Evolutionary conservation across 2,888 invertebrate genomes (phyloP), one percentile per base, ranked within the genome.

Genomic region (Thymelicus acteon): DNA sequence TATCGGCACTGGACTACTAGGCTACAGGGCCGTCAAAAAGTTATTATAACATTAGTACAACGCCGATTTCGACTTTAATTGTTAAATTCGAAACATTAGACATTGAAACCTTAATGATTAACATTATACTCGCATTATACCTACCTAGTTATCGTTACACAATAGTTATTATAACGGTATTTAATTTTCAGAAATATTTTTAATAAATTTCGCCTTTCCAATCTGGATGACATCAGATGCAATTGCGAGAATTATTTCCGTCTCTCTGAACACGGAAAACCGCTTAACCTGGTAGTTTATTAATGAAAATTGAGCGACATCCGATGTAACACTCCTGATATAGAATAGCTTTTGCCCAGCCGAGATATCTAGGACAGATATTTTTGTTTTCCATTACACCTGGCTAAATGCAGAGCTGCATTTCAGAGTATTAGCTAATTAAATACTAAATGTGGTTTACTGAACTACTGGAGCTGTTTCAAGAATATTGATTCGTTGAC

Each of bases 261-360:
- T 82, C 82, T 75, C 74, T 74, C 78, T 80, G 81, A 90, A 93
- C 93, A 93, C 88, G 85, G 92, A 87, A 93, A 93, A 89, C 84
- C 92, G 92, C 91, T 93, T 92, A 93, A 90, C 89, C 89, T 73
- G 83, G 83, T 87, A 85, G 86, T 84, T 84, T 88, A 89, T 88
- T 93, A 93, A 93, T 93, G 93, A 92, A 92, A 93, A 93, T 93
- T 93, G 92, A 93, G 88, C 83, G 93, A 89, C 91, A 88, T 87
- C 81, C 83, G 82, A 79, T 90, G 90, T 88, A 85, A 84, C 86
- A 76, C 76, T 77, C 71, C 84, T 83, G 83, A 85, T 91, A 89
- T 92, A 90, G 90, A 83, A 80, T 79, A 85, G 82, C 83, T 83
- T 82, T 82, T 84, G 79, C 79, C 77, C 80, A 73, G 73, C 71